Base-by-base conservation (phyloP, 1,140 invertebrate genomes). In the Cyclina sinensis region DNA sequence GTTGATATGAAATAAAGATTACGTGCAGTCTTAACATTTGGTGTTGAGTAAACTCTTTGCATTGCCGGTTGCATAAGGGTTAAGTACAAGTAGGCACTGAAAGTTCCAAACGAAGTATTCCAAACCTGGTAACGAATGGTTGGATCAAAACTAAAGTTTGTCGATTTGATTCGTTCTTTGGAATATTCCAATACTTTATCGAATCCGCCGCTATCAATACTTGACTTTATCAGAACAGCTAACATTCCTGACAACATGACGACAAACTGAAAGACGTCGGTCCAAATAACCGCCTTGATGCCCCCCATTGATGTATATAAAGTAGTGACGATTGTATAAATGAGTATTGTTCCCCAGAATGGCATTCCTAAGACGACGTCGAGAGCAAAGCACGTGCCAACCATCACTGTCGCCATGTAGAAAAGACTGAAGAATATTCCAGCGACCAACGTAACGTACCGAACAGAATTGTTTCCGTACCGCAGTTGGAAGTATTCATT, bases 401-500 rank as follows among this genome's bases (percentile, higher is more conserved):
- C 24, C 30, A 30, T 81, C 14, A 81, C 57, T 18, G n/a, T 65
- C 9, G 48, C 79, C 57, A 81, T 81, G 39, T 81, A 81, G 30
- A 81, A 81, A 11, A 81, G 16, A 54, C 32, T 48, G 37, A 59
- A 81, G 12, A 81, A 24, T n/a, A 65, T 65, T 5, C 79, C 79
- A 54, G 30, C 37, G 12, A 30, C 7, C 35, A 59, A 16, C 9
- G 62, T 73, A 3, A 73, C 11, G n/a, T 70, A 73, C 0, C 81
- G 11, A 12, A 84, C 21, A 30, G 32, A 18, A 73, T 84, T 84
- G 65, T 68, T 73, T 3, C 65, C 81, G 65, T 48, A 84, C 30
- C 81, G 35, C 16, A 84, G 9, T 9, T 16, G 7, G 21, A 70
- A 39, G 73, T 84, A 84, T 51, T 99, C 98, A 95, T 98, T 99